Base-by-base conservation (phyloP, 1,140 invertebrate species). In the Coenobita brevimanus region DNA sequence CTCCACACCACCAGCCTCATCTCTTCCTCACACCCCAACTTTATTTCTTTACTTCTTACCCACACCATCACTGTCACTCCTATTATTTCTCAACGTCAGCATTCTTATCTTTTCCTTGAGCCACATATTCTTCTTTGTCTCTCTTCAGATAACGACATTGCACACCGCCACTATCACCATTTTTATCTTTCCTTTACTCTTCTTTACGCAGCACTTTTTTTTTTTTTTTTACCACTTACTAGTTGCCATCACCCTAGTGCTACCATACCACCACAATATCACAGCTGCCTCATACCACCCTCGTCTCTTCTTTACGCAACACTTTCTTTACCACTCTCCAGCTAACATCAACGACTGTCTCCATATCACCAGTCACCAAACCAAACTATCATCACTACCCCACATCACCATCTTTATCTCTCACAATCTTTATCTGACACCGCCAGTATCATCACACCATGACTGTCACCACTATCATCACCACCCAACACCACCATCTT, bases 291-390 rank as follows among this genome's bases (percentile, higher is more conserved):
- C n/a, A n/a, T n/a, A n/a, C n/a, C n/a, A n/a, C n/a, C n/a, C n/a
- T n/a, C n/a, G n/a, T n/a, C n/a, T n/a, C n/a, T n/a, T n/a, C n/a
- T n/a, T n/a, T n/a, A n/a, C n/a, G n/a, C n/a, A n/a, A n/a, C 62
- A 64, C 62, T 24, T 30, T 24, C 62, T 24, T 30, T 24, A n/a
- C n/a, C 62, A 64, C 17, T 24, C 62, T 24, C 62, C n/a, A n/a
- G 30, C 62, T 24, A n/a, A 64, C 62, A 64, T 30, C n/a, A n/a
- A 64, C 62, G 30, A n/a, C n/a, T 30, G 30, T 30, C n/a, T 30
- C n/a, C 62, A 64, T 30, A 64, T 17, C n/a, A n/a, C n/a, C 62
- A 64, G n/a, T 24, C 62, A 64, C 62, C n/a, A n/a, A 64, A n/a
- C n/a, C 62, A 64, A 24, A 67, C n/a, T 30, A 1, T 30, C 62